Evolutionary conservation across 2,113 vertebrate species (phyloP).

Genomic region (Setophaga petechia): DNA sequence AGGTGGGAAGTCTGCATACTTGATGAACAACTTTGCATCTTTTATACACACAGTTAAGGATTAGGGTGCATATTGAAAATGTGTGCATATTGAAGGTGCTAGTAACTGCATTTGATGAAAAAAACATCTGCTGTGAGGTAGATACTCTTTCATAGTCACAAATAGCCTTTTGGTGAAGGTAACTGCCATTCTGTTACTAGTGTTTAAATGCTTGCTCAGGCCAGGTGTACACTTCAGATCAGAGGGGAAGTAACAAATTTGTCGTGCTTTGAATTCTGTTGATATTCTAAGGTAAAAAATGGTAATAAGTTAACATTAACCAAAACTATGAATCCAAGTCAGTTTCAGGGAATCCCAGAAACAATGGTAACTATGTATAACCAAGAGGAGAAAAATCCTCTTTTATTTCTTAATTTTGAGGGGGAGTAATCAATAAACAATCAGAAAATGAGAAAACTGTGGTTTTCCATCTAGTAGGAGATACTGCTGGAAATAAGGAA

Average conservation of each 20-base stretch:
- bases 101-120: neutral
- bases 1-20: neutral
- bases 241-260: neutral
- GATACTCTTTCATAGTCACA: neutral
- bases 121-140: neutral
- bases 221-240: neutral
- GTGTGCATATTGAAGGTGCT: neutral
- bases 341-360: neutral
- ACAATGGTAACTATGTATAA: neutral
- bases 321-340: neutral
- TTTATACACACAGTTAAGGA: neutral
- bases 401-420: neutral
- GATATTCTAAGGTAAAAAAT: neutral
- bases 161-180: neutral
- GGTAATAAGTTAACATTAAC: neutral
- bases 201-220: neutral
- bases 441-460: neutral
- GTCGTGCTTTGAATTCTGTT: neutral
- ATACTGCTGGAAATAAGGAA: neutral
- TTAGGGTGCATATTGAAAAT: neutral
- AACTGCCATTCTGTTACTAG: neutral
- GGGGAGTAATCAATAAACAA: neutral
- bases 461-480: neutral
- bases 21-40: neutral
- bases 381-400: neutral